A percentile compares a stretch with the other conserved stretches of the same genome.
phyloP scores from a whole-genome alignment of 2,113 vertebrate species.

The Morone chrysops region DNA sequence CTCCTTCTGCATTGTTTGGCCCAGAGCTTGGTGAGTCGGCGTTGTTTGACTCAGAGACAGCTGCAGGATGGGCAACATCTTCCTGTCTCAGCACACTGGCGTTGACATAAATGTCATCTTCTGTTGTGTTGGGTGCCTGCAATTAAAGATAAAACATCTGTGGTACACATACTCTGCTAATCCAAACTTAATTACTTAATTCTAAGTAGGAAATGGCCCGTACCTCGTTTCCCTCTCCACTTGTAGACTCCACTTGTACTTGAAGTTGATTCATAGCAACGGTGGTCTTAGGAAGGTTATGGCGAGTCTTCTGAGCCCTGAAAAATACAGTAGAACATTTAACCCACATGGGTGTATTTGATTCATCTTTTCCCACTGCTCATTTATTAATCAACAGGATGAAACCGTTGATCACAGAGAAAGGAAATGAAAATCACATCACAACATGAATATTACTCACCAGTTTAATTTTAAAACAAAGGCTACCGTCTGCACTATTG shows the following conservation, averaged over 20 bases:
- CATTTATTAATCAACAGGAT: not conserved
- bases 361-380: not conserved
- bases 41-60: not conserved
- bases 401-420: not conserved
- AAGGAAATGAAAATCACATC: no score
- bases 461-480: not conserved
- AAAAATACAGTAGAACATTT: not conserved
- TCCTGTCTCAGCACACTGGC: not conserved
- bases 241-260: not conserved
- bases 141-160: not conserved
- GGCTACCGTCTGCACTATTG: not conserved
- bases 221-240: slow-evolving; percentile 32
- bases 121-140: not conserved
- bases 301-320: slow-evolving; percentile 24
- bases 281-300: not conserved
- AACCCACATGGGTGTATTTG: not conserved
- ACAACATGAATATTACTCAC: not conserved
- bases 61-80: not conserved
- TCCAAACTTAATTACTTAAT: no score
- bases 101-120: slow-evolving; percentile 30
- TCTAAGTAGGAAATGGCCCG: not conserved
- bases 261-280: not conserved
- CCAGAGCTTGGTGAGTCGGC: not conserved
- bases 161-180: not conserved
- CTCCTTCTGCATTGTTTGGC: not conserved